Percentiles rank a stretch among this genome's conserved stretches.
Conservation (phyloP, 2,888 invertebrate genomes). For the Gymnocheta viridis region DNA sequence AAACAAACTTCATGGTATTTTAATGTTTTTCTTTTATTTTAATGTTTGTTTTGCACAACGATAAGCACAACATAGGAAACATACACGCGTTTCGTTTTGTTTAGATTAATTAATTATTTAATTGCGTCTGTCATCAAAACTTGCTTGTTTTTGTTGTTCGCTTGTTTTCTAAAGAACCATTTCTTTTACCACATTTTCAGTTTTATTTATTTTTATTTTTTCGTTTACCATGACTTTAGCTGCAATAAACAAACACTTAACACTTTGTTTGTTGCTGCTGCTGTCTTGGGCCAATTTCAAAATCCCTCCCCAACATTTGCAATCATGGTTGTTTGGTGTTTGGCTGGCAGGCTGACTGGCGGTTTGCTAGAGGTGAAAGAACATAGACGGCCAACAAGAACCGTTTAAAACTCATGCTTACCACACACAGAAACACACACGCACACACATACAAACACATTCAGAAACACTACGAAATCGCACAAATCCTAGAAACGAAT, state of each 20-base stretch:
- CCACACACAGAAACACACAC: background rate
- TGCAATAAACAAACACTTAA: conserved; percentile 30
- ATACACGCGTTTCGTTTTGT: conserved; percentile 41
- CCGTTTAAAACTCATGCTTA: background rate
- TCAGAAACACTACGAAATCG: background rate
- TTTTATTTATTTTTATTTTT: background rate
- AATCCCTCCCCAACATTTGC: background rate
- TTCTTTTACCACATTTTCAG: background rate
- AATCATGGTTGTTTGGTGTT: background rate
- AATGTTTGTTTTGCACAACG: background rate
- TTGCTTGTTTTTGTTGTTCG: conserved; percentile 45
- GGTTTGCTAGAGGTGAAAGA: background rate
- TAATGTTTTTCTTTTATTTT: background rate
- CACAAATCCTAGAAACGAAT: conserved; percentile 14
- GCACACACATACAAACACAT: background rate
- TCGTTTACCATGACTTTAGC: conserved; percentile 9
- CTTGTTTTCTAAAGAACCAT: background rate
- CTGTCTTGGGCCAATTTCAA: conserved; percentile 26
- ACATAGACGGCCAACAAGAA: conserved; percentile 5
- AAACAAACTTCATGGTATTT: background rate
- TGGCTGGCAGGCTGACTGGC: background rate
- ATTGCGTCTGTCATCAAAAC: conserved; percentile 60
- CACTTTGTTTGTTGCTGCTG: conserved; percentile 5
- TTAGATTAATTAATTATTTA: conserved; percentile 68
- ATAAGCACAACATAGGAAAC: background rate